These are phyloP conservation scores for Therioaphis trifolii DNA, from an alignment of 2,888 invertebrate genomes.

Conservation along the genomic window DNA sequence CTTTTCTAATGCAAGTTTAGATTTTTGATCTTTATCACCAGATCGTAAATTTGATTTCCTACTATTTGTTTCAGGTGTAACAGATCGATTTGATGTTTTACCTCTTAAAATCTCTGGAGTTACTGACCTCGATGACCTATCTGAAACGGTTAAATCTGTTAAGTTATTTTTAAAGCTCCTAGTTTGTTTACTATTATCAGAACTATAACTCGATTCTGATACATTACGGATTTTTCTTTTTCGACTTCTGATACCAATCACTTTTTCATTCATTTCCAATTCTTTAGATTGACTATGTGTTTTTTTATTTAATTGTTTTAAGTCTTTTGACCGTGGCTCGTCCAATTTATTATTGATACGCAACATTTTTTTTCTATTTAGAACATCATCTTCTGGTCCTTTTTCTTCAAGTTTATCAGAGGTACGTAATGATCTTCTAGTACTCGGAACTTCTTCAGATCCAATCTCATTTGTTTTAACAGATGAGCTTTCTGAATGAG, in stretches of 20 bases:
- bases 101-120: conserved; percentile 32
- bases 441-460: background rate
- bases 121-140: conserved; percentile 38
- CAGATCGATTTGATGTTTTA: background rate
- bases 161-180: background rate
- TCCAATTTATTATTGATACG: conserved; percentile 21
- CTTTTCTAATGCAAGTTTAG: conserved; percentile 32
- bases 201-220: conserved; percentile 50
- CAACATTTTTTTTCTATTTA: background rate
- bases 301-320: conserved; percentile 11
- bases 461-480: background rate
- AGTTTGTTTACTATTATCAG: conserved; percentile 43
- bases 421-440: conserved; percentile 49
- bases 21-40: conserved; percentile 23
- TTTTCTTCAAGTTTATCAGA: conserved; percentile 42
- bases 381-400: background rate
- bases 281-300: background rate
- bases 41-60: conserved; percentile 58
- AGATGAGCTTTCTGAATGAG: background rate
- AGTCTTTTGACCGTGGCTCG: conserved; percentile 2
- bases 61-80: conserved; percentile 21
- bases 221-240: conserved; percentile 44
- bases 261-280: background rate
- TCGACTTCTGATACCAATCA: background rate
- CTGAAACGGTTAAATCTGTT: conserved; percentile 18